Conservation (phyloP, 2,113 vertebrate species). For the Phasianus colchicus region DNA sequence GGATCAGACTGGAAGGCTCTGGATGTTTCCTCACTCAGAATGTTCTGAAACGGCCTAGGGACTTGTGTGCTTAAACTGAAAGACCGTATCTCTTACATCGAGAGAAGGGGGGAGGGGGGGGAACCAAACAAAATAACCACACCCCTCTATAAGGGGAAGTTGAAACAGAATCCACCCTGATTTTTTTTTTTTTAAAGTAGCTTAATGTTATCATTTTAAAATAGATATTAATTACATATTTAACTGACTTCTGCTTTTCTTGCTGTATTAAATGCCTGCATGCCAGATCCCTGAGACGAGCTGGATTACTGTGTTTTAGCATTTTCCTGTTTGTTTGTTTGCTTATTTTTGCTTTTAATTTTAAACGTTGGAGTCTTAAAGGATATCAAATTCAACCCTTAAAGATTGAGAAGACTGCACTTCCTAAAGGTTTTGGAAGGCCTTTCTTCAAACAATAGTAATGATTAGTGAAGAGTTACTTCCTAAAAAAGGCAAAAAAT, state of each 20-base stretch:
- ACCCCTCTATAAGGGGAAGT: background rate
- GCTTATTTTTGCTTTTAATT: background rate
- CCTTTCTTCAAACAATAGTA: background rate
- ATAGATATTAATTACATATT: background rate
- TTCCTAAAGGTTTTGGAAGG: background rate
- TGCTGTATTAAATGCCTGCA: background rate
- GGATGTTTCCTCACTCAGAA: constrained; percentile 5
- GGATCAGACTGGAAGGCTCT: constrained; percentile 43
- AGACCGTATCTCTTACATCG: background rate
- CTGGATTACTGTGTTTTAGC: background rate
- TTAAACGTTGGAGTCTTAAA: background rate
- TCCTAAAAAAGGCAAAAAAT: background rate
- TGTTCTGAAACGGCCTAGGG: background rate
- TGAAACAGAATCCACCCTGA: background rate
- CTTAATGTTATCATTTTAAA: background rate
- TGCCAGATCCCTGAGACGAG: background rate
- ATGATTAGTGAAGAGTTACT: background rate
- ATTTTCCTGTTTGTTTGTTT: background rate
- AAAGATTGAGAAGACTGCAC: background rate
- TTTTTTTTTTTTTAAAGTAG: background rate
- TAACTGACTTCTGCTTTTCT: background rate
- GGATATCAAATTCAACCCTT: background rate
- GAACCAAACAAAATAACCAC: background rate
- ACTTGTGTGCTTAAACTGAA: background rate
- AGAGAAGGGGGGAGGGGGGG: background rate